phyloP scores from a whole-genome alignment of 2,797 vertebrate species.

The Anas capensis region DNA sequence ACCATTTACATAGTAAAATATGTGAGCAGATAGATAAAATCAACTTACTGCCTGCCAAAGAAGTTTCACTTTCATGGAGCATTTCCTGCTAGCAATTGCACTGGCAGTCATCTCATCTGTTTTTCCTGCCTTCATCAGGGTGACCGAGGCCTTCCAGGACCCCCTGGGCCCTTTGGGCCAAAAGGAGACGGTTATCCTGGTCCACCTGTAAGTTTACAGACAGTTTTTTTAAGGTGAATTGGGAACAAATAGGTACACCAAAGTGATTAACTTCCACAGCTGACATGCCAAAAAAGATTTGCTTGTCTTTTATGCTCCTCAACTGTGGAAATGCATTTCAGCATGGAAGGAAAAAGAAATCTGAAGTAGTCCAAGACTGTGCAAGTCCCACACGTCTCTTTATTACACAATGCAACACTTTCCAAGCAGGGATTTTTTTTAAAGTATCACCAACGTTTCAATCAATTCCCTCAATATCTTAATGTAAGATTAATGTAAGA shows the following conservation, averaged over 20 bases:
- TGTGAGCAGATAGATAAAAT: not conserved
- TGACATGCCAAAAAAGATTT: not conserved
- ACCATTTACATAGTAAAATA: not conserved
- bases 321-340: not conserved
- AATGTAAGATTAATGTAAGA: not conserved
- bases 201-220: conserved; percentile 81
- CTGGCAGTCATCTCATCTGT: not conserved
- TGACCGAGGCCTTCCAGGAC: conserved; percentile 86
- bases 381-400: not conserved
- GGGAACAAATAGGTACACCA: not conserved
- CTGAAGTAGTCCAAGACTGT: not conserved
- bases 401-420: not conserved
- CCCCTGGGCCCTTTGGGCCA: conserved; percentile 83
- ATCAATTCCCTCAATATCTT: not conserved
- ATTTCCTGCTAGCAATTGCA: not conserved
- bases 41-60: not conserved
- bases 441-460: not conserved
- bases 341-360: not conserved
- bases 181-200: conserved; percentile 91
- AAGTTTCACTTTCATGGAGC: not conserved
- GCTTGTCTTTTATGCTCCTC: not conserved
- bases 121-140: conserved; percentile 79
- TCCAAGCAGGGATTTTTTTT: not conserved
- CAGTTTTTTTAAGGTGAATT: not conserved
- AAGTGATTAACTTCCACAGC: not conserved